Evolutionary conservation across 2,888 invertebrate species (phyloP).

Genomic region (Catocala nupta): DNA sequence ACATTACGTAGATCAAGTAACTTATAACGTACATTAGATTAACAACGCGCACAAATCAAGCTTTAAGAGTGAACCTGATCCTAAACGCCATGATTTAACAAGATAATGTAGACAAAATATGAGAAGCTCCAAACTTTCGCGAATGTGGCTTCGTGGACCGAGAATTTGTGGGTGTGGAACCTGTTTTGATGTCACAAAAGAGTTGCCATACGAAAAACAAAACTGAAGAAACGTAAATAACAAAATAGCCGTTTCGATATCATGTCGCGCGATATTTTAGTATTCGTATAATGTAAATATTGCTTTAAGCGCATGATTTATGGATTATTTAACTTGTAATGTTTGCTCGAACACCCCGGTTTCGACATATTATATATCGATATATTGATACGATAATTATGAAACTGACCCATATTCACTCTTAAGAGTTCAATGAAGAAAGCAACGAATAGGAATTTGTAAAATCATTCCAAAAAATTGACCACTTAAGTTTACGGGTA

Average conservation of each 20-base stretch:
- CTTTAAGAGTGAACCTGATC: background rate
- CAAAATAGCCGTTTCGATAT: slow-evolving; percentile 47
- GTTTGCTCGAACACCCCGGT: slow-evolving; percentile 60
- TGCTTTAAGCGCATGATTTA: slow-evolving; percentile 72
- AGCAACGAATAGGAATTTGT: slow-evolving; percentile 13
- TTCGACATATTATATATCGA: slow-evolving; percentile 53
- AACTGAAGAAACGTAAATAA: slow-evolving; percentile 49
- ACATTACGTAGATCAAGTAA: too few species aligned
- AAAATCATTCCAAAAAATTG: background rate
- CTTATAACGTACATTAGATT: background rate
- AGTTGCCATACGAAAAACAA: slow-evolving; percentile 47
- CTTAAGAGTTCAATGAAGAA: slow-evolving; percentile 14
- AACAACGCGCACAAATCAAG: background rate
- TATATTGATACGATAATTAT: slow-evolving; percentile 31
- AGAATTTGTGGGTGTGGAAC: slow-evolving; percentile 71
- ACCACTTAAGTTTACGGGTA: too few species aligned
- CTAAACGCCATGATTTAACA: background rate
- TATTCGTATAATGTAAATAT: slow-evolving; percentile 73
- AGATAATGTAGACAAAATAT: slow-evolving; percentile 34
- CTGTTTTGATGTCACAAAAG: slow-evolving; percentile 62
- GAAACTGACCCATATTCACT: slow-evolving; percentile 18
- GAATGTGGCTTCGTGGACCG: slow-evolving; percentile 53
- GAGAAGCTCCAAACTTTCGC: slow-evolving; percentile 56
- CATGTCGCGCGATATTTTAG: slow-evolving; percentile 68
- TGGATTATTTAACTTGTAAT: slow-evolving; percentile 71